Evolutionary conservation across 1,140 invertebrate species (phyloP).

Genomic region (Papilio polyxenes): DNA sequence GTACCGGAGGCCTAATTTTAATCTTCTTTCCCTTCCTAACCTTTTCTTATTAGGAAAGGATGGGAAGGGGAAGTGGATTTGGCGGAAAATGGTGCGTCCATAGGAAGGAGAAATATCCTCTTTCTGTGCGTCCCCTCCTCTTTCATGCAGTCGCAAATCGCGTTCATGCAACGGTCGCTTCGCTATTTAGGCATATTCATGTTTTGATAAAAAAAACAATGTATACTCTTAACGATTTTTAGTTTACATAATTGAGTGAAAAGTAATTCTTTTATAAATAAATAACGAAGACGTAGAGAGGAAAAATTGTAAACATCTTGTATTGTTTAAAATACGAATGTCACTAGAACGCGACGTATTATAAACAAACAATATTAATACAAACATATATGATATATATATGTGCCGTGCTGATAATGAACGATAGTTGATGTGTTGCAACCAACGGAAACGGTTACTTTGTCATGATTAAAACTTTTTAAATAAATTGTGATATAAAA

Average conservation of each 20-base stretch:
- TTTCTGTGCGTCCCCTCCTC: no score
- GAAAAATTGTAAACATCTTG: conserved; percentile 1
- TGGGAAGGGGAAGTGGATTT: no score
- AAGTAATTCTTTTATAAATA: background rate
- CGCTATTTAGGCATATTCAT: no score
- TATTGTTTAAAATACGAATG: background rate
- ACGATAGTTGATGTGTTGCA: background rate
- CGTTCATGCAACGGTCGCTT: no score
- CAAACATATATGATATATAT: conserved; percentile 14
- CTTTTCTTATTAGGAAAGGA: no score
- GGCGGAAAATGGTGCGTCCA: no score
- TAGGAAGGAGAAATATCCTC: no score
- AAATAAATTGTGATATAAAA: background rate
- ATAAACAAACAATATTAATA: conserved; percentile 21
- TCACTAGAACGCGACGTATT: conserved; percentile 24
- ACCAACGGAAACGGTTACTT: background rate
- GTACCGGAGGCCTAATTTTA: no score
- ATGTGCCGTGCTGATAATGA: background rate
- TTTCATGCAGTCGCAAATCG: no score
- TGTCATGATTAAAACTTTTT: background rate
- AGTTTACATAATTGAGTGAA: conserved; percentile 26
- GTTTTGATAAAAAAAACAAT: background rate
- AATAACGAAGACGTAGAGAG: background rate
- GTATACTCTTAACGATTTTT: background rate
- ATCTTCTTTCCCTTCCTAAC: no score